phyloP scores from a whole-genome alignment of 92 coral and sea anemone genomes.

The Zoanthus gigantus region DNA sequence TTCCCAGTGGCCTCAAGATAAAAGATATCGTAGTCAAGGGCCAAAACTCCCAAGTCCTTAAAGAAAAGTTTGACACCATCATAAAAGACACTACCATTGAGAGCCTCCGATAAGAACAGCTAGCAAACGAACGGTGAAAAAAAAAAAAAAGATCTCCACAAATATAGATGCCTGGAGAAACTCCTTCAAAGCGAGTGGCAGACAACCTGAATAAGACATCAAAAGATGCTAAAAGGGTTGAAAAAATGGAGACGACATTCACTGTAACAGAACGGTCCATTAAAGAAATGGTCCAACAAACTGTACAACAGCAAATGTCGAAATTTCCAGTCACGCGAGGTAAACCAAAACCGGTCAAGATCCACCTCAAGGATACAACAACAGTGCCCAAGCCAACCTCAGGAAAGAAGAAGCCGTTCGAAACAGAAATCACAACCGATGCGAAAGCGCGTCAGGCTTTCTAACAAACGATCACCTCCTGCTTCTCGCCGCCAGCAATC shows the following conservation, averaged over 20 bases:
- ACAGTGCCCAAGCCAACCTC: background rate
- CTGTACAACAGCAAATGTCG: background rate
- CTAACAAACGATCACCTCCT: background rate
- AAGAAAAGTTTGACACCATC: background rate
- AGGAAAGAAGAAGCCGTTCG: background rate
- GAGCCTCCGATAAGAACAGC: constrained; percentile 33
- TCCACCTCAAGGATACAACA: background rate
- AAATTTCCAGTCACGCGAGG: background rate
- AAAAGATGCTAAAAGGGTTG: background rate
- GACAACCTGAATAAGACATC: background rate
- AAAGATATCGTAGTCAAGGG: background rate
- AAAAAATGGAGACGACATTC: background rate
- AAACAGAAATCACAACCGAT: background rate
- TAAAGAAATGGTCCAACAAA: background rate
- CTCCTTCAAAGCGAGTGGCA: constrained; percentile 14
- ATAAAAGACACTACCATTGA: constrained; percentile 7
- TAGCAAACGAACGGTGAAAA: constrained; percentile 14
- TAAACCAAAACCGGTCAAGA: background rate
- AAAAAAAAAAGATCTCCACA: constrained; percentile 32
- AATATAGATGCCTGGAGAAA: constrained; percentile 29
- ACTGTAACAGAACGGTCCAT: background rate
- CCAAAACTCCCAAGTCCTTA: background rate
- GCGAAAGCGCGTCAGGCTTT: constrained; percentile 4
- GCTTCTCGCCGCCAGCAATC: background rate
- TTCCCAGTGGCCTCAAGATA: background rate